phyloP scores from a whole-genome alignment of 1,140 invertebrate species.

The Zaprionus africanus region DNA sequence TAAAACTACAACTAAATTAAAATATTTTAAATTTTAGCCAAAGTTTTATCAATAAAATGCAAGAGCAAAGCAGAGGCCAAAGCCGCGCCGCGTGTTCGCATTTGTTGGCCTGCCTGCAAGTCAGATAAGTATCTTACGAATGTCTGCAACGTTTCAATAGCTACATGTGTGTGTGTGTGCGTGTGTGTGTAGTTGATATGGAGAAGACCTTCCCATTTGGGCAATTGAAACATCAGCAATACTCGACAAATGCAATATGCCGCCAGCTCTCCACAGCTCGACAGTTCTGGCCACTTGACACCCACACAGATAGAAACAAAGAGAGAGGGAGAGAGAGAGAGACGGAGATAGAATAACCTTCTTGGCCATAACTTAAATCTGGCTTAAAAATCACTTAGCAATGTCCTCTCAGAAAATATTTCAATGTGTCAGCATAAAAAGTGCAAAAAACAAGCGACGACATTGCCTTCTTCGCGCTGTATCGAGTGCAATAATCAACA shows the following conservation, averaged over 20 bases:
- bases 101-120: slow-evolving; percentile 67
- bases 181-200: background rate
- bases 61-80: slow-evolving; percentile 29
- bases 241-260: slow-evolving; percentile 71
- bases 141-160: slow-evolving; percentile 55
- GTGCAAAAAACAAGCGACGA: slow-evolving; percentile 46
- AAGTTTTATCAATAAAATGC: slow-evolving; percentile 81
- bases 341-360: background rate
- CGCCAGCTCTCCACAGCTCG: slow-evolving; percentile 43
- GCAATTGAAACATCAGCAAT: slow-evolving; percentile 82
- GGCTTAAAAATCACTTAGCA: slow-evolving; percentile 78
- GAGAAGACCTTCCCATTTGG: background rate
- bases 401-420: slow-evolving; percentile 28
- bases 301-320: slow-evolving; percentile 42
- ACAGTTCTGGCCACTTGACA: slow-evolving; percentile 50
- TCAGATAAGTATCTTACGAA: slow-evolving; percentile 71
- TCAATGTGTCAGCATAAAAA: slow-evolving; percentile 66
- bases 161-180: background rate
- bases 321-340: background rate
- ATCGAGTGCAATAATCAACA: slow-evolving; percentile 74
- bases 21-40: slow-evolving; percentile 78
- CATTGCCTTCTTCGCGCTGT: slow-evolving; percentile 23
- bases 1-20: slow-evolving; percentile 77
- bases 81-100: slow-evolving; percentile 37
- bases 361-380: slow-evolving; percentile 73